Conservation (phyloP, 1,140 invertebrate genomes). For the Drosophila seguyi region DNA sequence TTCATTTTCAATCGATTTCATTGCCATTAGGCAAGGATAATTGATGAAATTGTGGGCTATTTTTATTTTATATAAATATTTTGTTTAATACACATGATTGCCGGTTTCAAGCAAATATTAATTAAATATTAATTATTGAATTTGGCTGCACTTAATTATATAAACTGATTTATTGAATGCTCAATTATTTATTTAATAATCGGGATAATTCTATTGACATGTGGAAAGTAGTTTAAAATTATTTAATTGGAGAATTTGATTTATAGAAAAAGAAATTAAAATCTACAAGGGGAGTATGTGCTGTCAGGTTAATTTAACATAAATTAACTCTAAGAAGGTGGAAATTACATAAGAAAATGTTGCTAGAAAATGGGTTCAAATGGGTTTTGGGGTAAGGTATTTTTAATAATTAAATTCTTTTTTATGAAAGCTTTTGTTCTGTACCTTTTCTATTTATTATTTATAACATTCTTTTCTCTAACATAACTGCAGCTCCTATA, state of each 20-base stretch:
- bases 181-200: neutral
- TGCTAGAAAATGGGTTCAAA: too few species aligned
- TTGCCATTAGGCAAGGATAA: slow-evolving; percentile 10
- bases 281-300: neutral
- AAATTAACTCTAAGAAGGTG: neutral
- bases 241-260: neutral
- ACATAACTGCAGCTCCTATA: neutral
- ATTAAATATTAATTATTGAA: slow-evolving; percentile 11
- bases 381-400: neutral
- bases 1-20: slow-evolving; percentile 9
- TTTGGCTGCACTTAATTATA: neutral
- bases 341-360: neutral
- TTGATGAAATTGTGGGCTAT: neutral
- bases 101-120: neutral
- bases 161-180: slow-evolving; percentile 6
- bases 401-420: too few species aligned
- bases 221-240: neutral
- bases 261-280: neutral
- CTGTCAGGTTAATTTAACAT: neutral
- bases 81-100: too few species aligned
- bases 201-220: neutral
- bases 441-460: neutral
- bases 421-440: neutral
- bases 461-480: neutral
- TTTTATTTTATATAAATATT: neutral